These are phyloP conservation scores for Xiphophorus hellerii DNA, from an alignment of 2,113 vertebrate species.

Conservation along the genomic window DNA sequence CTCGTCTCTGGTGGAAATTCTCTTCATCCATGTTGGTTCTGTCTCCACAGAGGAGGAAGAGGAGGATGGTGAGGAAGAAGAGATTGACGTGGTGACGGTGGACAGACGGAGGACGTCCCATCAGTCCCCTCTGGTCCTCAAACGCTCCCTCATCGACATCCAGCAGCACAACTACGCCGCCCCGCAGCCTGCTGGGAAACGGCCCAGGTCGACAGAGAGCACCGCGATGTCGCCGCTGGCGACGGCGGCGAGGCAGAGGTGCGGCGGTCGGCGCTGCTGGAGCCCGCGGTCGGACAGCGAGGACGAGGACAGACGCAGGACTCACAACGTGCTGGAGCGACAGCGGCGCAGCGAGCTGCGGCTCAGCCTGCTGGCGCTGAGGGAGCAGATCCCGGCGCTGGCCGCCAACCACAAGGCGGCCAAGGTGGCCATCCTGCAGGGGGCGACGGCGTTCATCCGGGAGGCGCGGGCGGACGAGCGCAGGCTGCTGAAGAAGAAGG, in stretches of 20 bases:
- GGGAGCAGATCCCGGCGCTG: constrained; percentile 89
- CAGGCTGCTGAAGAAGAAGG: constrained; percentile 83
- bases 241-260: not conserved
- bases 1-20: not conserved
- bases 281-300: constrained; percentile 87
- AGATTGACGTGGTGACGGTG: constrained; percentile 92
- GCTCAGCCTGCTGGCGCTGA: constrained; percentile 88
- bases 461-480: constrained; percentile 85
- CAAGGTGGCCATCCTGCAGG: constrained; percentile 92
- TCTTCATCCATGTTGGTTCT: constrained; percentile 31
- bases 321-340: constrained; percentile 92
- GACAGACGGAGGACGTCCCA: constrained; percentile 80
- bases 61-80: constrained; percentile 85
- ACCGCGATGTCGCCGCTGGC: too few species aligned
- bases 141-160: constrained; percentile 89
- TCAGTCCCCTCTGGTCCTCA: constrained; percentile 85
- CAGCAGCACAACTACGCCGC: constrained; percentile 95
- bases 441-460: constrained; percentile 86
- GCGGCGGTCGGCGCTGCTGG: constrained; percentile 77
- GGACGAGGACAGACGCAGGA: constrained; percentile 83
- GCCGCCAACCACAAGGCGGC: constrained; percentile 89
- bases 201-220: constrained; percentile 79
- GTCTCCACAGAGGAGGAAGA: constrained; percentile 82
- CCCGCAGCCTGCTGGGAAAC: constrained; percentile 83
- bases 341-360: constrained; percentile 92